phyloP scores from a whole-genome alignment of 2,797 vertebrate species.

The Eupleurogrammus muticus region DNA sequence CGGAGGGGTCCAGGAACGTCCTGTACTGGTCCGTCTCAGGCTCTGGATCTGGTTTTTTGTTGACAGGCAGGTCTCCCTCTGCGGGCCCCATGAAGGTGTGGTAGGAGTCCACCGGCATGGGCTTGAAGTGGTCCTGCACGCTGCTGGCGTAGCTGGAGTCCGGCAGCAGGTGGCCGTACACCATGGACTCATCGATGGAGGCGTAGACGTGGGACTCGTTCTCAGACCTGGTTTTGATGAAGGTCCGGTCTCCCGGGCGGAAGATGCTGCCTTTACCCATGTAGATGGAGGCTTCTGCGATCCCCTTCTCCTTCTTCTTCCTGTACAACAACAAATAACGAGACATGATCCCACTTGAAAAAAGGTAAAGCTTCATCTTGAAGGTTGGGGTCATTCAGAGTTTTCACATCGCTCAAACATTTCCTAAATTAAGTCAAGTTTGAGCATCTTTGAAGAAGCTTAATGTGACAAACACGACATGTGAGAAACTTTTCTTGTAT shows the following conservation, averaged over 20 bases:
- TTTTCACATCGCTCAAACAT: too few species aligned
- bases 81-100: conserved; percentile 85
- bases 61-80: conserved; percentile 70
- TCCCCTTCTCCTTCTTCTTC: conserved; percentile 80
- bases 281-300: conserved; percentile 84
- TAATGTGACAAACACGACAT: too few species aligned
- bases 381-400: neutral
- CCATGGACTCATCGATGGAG: conserved; percentile 90
- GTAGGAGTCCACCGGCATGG: conserved; percentile 87
- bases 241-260: conserved; percentile 77
- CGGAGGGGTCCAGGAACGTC: conserved; percentile 84
- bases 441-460: too few species aligned
- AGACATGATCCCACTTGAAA: neutral
- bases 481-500: too few species aligned
- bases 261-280: conserved; percentile 86
- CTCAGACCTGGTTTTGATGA: conserved; percentile 82
- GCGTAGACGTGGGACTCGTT: conserved; percentile 92
- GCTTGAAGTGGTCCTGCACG: conserved; percentile 55
- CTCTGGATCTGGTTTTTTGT: conserved; percentile 58
- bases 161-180: conserved; percentile 87
- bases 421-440: too few species aligned
- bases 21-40: conserved; percentile 83
- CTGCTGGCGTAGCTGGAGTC: conserved; percentile 63
- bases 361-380: neutral
- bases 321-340: conserved; percentile 48